These are phyloP conservation scores for Rotaria macrura DNA, from an alignment of 2,888 invertebrate genomes.

Conservation along the genomic window DNA sequence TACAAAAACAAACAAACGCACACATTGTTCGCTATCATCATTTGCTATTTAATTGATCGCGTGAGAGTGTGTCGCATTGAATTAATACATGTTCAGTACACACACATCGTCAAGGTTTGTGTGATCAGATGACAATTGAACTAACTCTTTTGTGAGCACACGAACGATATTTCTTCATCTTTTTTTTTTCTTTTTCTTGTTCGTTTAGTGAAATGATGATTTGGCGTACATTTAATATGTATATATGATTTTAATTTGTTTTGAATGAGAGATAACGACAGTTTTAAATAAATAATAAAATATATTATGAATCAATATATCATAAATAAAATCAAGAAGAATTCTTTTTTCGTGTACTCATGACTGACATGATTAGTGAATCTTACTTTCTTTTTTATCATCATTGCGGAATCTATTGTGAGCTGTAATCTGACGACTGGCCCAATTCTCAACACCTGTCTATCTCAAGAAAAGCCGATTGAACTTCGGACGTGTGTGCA, in stretches of 20 bases:
- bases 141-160: background rate
- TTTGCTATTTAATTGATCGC: background rate
- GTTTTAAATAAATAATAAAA: background rate
- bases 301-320: background rate
- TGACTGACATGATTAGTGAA: background rate
- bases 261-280: background rate
- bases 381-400: background rate
- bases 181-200: background rate
- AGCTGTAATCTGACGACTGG: background rate
- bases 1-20: background rate
- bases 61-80: background rate
- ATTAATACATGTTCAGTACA: background rate
- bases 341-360: background rate
- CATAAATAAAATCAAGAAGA: background rate
- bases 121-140: background rate
- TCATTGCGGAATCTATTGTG: background rate
- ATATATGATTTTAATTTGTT: constrained; percentile 3
- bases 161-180: background rate
- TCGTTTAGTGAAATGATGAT: background rate
- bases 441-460: background rate
- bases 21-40: background rate
- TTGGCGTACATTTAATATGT: background rate
- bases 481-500: background rate
- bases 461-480: background rate
- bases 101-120: background rate